Conservation (phyloP, 2,113 vertebrate genomes). For the Miniopterus natalensis region DNA sequence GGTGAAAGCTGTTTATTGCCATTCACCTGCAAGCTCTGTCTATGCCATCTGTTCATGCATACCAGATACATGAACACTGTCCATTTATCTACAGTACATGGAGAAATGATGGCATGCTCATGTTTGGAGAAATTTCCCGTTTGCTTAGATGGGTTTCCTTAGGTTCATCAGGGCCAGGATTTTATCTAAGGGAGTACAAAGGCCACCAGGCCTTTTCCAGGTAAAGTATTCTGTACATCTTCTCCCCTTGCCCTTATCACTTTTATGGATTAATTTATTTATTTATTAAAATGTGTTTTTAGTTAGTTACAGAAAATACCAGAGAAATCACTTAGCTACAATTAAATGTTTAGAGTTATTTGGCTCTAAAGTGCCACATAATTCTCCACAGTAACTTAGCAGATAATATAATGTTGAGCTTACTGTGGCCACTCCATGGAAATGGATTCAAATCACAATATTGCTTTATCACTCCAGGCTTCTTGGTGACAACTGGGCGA, state of each 20-base stretch:
- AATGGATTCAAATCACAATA: conserved; percentile 41
- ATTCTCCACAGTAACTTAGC: conserved; percentile 38
- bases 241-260: conserved; percentile 18
- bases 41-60: neutral
- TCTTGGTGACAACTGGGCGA: conserved; percentile 28
- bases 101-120: conserved; percentile 32
- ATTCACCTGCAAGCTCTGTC: conserved; percentile 47
- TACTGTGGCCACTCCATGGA: neutral
- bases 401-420: conserved; percentile 37
- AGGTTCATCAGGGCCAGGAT: conserved; percentile 48
- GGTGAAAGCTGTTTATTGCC: conserved; percentile 27
- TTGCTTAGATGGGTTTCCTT: conserved; percentile 46
- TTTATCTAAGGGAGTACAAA: conserved; percentile 47
- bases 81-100: neutral
- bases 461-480: neutral
- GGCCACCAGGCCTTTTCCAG: neutral
- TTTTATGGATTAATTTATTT: conserved; percentile 45
- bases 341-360: conserved; percentile 50
- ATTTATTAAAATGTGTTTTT: conserved; percentile 11
- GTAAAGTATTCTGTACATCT: neutral
- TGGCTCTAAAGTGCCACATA: neutral
- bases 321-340: conserved; percentile 41
- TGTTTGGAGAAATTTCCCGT: conserved; percentile 52
- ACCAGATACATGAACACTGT: neutral
- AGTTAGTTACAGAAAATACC: conserved; percentile 26